Base-by-base conservation (phyloP, 2,797 vertebrate species). In the Hirundo rustica region DNA sequence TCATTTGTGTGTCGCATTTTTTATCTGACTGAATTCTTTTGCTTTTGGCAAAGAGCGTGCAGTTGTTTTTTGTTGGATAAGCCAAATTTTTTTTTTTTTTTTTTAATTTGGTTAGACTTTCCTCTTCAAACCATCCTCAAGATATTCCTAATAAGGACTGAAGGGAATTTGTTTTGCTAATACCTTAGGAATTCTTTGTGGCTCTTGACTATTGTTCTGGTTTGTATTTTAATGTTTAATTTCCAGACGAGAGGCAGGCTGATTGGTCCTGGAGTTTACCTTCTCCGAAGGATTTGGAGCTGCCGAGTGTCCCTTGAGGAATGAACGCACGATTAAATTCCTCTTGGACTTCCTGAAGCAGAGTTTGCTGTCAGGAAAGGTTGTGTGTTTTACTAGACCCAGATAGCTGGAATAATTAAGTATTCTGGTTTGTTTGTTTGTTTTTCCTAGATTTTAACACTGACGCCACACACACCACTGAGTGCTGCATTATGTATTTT, bases 81-180 rank as follows among this genome's bases (percentile, higher is more conserved):
- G 93, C 89, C 96, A 87, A 57, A 88, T 87, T 83, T 91, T 80
- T 89, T 81, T 54, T 7, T 94, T 94, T 38, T 38, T 38, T 38
- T 38, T 36, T 36, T 36, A 36, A 80, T 96, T 95, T 96, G 93
- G 89, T 95, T 95, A 76, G 74, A 88, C 80, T 96, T 96, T 73
- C 57, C 73, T 91, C 68, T 88, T 92, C 85, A 93, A 93, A 85
- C 85, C 73, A 71, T 92, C 70, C 92, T 90, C 88, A 44, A 88
- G 79, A 88, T 96, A 89, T 89, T 94, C 96, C 91, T 97, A 96
- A 96, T 96, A 96, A 94, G 95, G 92, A 54, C 88, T 90, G 86
- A 48, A 88, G 70, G 91, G 95, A 95, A 93, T 96, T 96, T 93
- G 94, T 96, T 97, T 96, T 96, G 92, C 95, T 96, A 91, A 96